Base-by-base conservation (phyloP, 37 sponge, comb jelly and placozoan genomes). In the Spongilla lacustris region DNA sequence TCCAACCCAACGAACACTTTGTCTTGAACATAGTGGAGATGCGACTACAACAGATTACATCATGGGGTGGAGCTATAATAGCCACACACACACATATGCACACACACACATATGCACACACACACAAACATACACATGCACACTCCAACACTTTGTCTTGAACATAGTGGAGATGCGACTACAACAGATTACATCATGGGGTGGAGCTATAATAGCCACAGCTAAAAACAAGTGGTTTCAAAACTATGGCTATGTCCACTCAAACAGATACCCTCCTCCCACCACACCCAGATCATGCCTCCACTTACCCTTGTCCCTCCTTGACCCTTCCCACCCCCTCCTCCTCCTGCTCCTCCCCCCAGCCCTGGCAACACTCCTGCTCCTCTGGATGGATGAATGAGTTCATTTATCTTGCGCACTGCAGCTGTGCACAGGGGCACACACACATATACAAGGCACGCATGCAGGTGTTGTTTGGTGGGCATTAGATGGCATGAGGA, bases 21-120 rank as follows among this genome's bases (percentile, higher is more conserved):
- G 41, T 95, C 93, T 37, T 95, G 96, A 30, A 95, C 87, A 89
- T 92, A 95, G 74, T 92, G 88, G 14, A 81, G 93, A 84, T 86
- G 81, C 13, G 69, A 68, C 35, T 35, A 81, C 4, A 9, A 76
- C 22, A 75, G n/a, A 79, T 5, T 26, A 17, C 4, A 21, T 21
- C 1, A 36, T 50, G 68, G 50, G 22, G 38, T 35, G 50, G 31
- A 25, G 29, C 81, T 68, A 74, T 36, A n/a, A 35, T 29, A n/a
- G 28, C 50, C 19, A 67, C 38, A 72, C 73, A 36, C 73, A 68
- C 32, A 74, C 75, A 81, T n/a, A n/a, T n/a, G n/a, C n/a, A n/a
- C n/a, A n/a, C n/a, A n/a, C n/a, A n/a, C n/a, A n/a, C n/a, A n/a
- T n/a, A n/a, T n/a, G n/a, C n/a, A n/a, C n/a, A n/a, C 31, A 25